Base-by-base conservation (phyloP, 2,888 invertebrate species). In the Plemyria rubiginata region DNA sequence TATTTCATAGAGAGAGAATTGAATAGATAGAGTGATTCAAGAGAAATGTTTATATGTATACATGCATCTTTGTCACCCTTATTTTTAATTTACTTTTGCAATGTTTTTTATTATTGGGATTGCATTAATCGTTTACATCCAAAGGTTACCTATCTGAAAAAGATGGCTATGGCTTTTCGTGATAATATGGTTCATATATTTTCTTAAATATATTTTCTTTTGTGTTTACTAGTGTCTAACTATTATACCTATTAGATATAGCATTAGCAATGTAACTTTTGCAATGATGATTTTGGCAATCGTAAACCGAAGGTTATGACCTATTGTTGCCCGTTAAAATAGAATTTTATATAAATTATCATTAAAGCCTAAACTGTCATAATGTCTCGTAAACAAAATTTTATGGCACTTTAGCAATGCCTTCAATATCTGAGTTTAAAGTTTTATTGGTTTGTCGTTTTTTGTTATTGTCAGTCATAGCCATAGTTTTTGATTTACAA, bases 301-400 rank as follows among this genome's bases (percentile, higher is more conserved):
- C 43, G 4, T 11, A 22, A 12, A 15, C 29, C 9, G 46, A 58
- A 52, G 58, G 58, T 38, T 59, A 13, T 52, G 36, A 57, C 46
- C 46, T 40, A 53, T 53, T 46, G 52, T 52, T 46, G 45, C 28
- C 15, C 29, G 12, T n/a, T 55, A 22, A 9, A 0, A 9, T 43
- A 43, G 13, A 45, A 46, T 58, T n/a, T 36, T 46, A 53, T 36
- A 52, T 40, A 59, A 52, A 52, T 52, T 46, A 52, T 28, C n/a
- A 13, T 13, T 15, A 46, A 46, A 59, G n/a, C 38, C 38, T 36
- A 46, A 11, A 32, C 48, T 48, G 54, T 49, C 60, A 49, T 60
- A 15, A 54, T 40, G 54, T 41, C 60, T 48, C 53, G 54, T 60
- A 54, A 60, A 60, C 22, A 22, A 49, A n/a, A 49, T 16, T 13